A percentile compares a stretch with the other conserved stretches of the same genome.
Evolutionary conservation across 2,113 vertebrate genomes (phyloP).

Genomic region (Sinocyclocheilus maitianheensis): DNA sequence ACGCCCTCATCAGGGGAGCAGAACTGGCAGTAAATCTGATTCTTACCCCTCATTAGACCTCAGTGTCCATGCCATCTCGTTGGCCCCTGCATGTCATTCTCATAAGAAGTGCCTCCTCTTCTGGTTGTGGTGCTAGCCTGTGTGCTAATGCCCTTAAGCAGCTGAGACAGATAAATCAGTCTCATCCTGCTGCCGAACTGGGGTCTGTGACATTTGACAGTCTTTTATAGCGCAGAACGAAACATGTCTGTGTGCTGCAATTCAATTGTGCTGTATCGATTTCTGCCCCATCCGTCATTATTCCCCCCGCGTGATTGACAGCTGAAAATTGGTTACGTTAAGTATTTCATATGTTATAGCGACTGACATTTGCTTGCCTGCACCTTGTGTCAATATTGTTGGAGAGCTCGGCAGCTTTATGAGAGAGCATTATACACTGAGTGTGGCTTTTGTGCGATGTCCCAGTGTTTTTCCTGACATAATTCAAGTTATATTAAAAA

Average conservation of each 20-base stretch:
- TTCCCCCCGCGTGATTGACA: slow-evolving; percentile 95
- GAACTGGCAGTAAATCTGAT: not conserved
- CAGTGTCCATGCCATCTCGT: not conserved
- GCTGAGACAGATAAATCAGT: slow-evolving; percentile 95
- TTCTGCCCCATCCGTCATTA: slow-evolving; percentile 89
- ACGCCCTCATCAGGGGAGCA: not conserved
- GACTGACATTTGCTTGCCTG: slow-evolving; percentile 99
- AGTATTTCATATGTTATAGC: slow-evolving; percentile 99
- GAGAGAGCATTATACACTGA: slow-evolving; percentile 97
- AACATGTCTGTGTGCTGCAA: slow-evolving; percentile 91
- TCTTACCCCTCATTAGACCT: not conserved
- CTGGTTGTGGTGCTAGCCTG: slow-evolving; percentile 67
- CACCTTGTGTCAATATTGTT: slow-evolving; percentile 99
- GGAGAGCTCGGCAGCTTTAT: slow-evolving; percentile 97
- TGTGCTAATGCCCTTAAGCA: slow-evolving; percentile 88
- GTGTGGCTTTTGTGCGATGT: slow-evolving; percentile 95
- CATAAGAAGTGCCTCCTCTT: not conserved
- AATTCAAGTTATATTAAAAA: slow-evolving; percentile 99
- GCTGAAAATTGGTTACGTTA: slow-evolving; percentile 99
- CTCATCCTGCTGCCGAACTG: slow-evolving; percentile 72
- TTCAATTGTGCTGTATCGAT: slow-evolving; percentile 98
- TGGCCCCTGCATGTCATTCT: slow-evolving; percentile 10
- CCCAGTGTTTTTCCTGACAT: slow-evolving; percentile 97
- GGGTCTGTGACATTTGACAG: slow-evolving; percentile 92
- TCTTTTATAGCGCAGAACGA: slow-evolving; percentile 91